Percentiles rank a stretch among this genome's conserved stretches.
phyloP scores from a whole-genome alignment of 2,797 vertebrate species.

The Falco concolor region DNA sequence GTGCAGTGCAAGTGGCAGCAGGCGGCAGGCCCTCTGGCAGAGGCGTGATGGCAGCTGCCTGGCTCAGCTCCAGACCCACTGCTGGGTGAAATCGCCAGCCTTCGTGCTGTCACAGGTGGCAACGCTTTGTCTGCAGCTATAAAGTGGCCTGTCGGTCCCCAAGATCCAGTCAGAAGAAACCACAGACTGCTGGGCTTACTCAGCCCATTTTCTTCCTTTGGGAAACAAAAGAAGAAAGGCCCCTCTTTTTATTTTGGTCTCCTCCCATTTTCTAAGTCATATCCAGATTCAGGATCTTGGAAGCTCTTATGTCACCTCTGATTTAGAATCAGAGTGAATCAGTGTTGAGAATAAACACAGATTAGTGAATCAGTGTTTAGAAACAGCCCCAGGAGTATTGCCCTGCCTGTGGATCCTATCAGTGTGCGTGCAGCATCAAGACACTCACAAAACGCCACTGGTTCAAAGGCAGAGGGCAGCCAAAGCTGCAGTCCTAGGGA shows the following conservation, averaged over 20 bases:
- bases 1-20: neutral
- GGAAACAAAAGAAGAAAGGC: neutral
- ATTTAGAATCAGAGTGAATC: neutral
- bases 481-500: neutral
- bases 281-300: neutral
- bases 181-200: neutral
- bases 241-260: neutral
- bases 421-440: neutral
- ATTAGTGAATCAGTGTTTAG: no score
- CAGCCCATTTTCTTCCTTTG: neutral
- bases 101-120: neutral
- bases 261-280: neutral
- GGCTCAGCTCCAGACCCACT: neutral
- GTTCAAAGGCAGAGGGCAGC: neutral
- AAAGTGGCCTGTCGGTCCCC: neutral
- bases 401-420: neutral
- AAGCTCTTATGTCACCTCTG: neutral
- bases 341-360: no score
- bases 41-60: neutral
- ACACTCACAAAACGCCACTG: neutral
- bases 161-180: neutral
- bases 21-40: fast-evolving
- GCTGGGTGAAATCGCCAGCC: fast-evolving
- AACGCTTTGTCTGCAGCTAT: neutral
- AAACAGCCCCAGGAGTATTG: neutral